Evolutionary conservation across 2,888 invertebrate species (phyloP).

Genomic region (Toxonevra muliebris): DNA sequence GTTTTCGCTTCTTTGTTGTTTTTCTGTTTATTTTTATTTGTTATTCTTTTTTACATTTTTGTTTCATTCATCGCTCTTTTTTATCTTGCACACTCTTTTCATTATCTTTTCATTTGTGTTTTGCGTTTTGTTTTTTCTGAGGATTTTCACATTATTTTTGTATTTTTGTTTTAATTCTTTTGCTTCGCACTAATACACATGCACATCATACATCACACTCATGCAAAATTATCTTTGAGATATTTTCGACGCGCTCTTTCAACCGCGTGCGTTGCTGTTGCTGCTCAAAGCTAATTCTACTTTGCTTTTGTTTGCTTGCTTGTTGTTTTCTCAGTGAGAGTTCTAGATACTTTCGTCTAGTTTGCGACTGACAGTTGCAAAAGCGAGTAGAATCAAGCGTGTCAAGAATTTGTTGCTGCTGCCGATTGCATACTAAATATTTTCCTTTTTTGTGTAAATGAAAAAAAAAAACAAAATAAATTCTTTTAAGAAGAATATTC

Average conservation of each 20-base stretch:
- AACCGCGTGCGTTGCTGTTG: not conserved
- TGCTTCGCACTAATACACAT: slow-evolving; percentile 26
- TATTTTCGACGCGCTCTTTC: too few species aligned
- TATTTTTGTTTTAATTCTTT: slow-evolving; percentile 56
- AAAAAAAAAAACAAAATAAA: not conserved
- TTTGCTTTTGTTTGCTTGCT: not conserved
- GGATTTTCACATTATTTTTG: slow-evolving; percentile 25
- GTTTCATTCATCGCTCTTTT: not conserved
- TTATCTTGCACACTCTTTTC: slow-evolving; percentile 14
- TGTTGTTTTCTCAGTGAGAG: slow-evolving; percentile 42
- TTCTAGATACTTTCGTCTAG: slow-evolving; percentile 59
- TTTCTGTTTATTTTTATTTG: slow-evolving; percentile 3
- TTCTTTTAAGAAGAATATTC: too few species aligned
- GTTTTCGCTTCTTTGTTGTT: slow-evolving; percentile 1
- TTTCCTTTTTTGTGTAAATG: slow-evolving; percentile 19
- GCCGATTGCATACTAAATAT: slow-evolving; percentile 34
- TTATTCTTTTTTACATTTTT: not conserved
- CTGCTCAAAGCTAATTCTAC: not conserved
- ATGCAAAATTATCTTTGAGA: not conserved
- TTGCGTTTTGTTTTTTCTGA: slow-evolving; percentile 1
- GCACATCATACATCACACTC: not conserved
- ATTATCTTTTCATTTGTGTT: too few species aligned
- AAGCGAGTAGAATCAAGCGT: slow-evolving; percentile 32
- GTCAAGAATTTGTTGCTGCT: slow-evolving; percentile 41
- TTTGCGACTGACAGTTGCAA: slow-evolving; percentile 51